Evolutionary conservation across 2,888 invertebrate genomes (phyloP), one percentile per base, ranked within the genome.

Genomic region (Lasius platythorax): DNA sequence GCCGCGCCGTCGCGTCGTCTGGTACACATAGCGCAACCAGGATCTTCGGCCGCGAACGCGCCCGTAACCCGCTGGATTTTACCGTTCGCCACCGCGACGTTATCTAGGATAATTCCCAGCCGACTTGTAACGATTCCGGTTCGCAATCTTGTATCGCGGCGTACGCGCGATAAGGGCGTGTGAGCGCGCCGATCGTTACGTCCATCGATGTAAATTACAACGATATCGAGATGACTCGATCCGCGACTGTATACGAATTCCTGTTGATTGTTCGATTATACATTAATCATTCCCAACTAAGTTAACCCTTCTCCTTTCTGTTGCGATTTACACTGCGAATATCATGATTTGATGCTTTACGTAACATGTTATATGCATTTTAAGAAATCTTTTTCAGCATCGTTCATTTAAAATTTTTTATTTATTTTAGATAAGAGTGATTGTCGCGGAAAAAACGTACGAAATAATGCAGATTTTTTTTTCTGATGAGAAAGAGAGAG

Each of bases 101-200:
- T 76, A 76, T 67, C 75, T 50, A 66, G 67, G 40, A 76, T 73
- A 73, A 40, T 73, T 73, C 30, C 70, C 56, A 58, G 58, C 66
- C 83, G 82, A 86, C 85, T 83, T 84, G 86, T 89, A 90, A 91
- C 91, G 92, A 92, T 93, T 92, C 90, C 87, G 90, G 87, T 89
- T 85, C 90, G 87, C 91, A 92, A 93, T 94, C 91, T 91, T 84
- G 87, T 89, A 89, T 92, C 91, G 89, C 91, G 91, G 81, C 64
- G 64, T 43, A 33, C 58, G 33, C 68, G 46, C 37, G 70, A 53
- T 53, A 53, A 53, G 43, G 70, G 18, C 46, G 37, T 23, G 66
- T 61, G 75, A 81, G 76, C 43, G 40, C 82, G 79, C 89, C 40
- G 73, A 83, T 84, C 82, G 64, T 89, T 84, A 82, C 64, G 72